These are phyloP conservation scores for mouse (Mus musculus) DNA, from an alignment of 2,113 vertebrate genomes.

Conservation along the genomic window GRCm39 chr6:134021501-134022000, in stretches of 20 bases:
- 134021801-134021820: slow-evolving; percentile 46
- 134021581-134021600: slow-evolving; percentile 37
- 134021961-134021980: neutral
- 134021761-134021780: neutral
- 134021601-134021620: slow-evolving; percentile 14
- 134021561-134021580: neutral
- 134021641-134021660: slow-evolving; percentile 61
- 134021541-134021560: slow-evolving; percentile 70
- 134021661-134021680: slow-evolving; percentile 54
- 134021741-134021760: slow-evolving; percentile 66
- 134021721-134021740: slow-evolving; percentile 60
- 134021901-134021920: neutral
- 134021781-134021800: slow-evolving; percentile 35
- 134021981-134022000: neutral
- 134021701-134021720: slow-evolving; percentile 64
- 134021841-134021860: neutral
- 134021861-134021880: neutral
- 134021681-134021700: slow-evolving; percentile 59
- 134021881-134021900: neutral
- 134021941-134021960: neutral
- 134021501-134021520: slow-evolving; percentile 34
- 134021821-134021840: slow-evolving; percentile 7
- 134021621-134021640: slow-evolving; percentile 57
- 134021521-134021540: slow-evolving; percentile 62
- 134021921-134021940: neutral